Percentiles rank a stretch among this genome's conserved stretches.
These are phyloP conservation scores for Nephrotoma flavescens DNA, from an alignment of 2,888 invertebrate genomes.

Conservation along the genomic window DNA sequence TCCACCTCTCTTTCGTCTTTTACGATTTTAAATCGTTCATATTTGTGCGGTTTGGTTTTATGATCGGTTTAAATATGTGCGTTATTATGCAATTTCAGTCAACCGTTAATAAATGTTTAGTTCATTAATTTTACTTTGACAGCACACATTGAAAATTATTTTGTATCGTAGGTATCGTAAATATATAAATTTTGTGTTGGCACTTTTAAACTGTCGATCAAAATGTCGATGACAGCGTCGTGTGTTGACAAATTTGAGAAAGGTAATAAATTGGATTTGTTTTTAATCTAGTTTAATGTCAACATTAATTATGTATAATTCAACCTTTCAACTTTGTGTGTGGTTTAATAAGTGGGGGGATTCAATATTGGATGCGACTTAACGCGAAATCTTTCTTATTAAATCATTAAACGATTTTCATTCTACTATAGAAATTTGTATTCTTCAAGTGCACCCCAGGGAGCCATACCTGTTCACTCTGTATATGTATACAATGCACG, in stretches of 20 bases:
- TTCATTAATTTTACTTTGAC: background rate
- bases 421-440: background rate
- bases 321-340: background rate
- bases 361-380: background rate
- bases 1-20: background rate
- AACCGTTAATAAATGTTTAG: background rate
- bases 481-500: background rate
- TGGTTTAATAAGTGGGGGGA: background rate
- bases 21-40: background rate
- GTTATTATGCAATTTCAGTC: background rate
- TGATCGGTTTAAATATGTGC: background rate
- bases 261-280: background rate
- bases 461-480: background rate
- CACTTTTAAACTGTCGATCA: background rate
- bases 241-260: background rate
- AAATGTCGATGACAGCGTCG: background rate
- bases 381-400: background rate
- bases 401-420: background rate
- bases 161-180: background rate
- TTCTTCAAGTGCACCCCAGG: background rate
- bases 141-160: background rate
- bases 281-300: background rate
- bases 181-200: background rate
- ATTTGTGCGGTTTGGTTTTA: background rate
- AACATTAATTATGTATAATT: background rate